These are phyloP conservation scores for Ochropleura plecta DNA, from an alignment of 2,888 invertebrate species.

Conservation along the genomic window DNA sequence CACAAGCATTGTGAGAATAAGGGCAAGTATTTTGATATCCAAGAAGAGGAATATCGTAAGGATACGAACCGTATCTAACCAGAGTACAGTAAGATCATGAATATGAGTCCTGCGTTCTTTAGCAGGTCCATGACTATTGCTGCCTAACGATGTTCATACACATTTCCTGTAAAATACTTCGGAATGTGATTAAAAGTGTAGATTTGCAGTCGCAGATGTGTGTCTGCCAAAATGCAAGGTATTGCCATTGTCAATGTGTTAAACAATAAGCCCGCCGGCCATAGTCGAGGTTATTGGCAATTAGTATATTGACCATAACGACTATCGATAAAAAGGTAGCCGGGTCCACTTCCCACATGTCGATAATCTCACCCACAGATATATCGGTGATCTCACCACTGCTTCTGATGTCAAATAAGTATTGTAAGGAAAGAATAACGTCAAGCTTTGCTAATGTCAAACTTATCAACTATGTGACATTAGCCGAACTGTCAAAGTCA, in stretches of 20 bases:
- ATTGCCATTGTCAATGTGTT: background rate
- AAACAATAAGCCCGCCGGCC: background rate
- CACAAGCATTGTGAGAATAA: background rate
- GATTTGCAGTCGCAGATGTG: background rate
- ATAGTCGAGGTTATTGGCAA: conserved; percentile 5
- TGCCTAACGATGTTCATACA: background rate
- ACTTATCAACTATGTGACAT: too few species aligned
- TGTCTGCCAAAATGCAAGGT: background rate
- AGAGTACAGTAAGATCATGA: background rate
- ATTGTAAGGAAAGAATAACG: too few species aligned
- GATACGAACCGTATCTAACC: background rate
- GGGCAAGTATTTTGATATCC: background rate
- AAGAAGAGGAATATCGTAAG: background rate
- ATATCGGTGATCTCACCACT: conserved; percentile 37
- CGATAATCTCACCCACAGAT: conserved; percentile 42
- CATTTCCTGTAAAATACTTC: background rate
- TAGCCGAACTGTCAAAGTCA: too few species aligned
- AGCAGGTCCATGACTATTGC: background rate
- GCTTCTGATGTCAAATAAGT: background rate
- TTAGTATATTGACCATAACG: background rate
- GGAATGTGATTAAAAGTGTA: background rate
- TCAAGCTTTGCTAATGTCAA: too few species aligned
- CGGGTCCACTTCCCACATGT: conserved; percentile 38
- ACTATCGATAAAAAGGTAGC: conserved; percentile 19
- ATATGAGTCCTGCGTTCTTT: background rate